Conservation (phyloP, 2,797 vertebrate species). For the Tadarida brasiliensis region DNA sequence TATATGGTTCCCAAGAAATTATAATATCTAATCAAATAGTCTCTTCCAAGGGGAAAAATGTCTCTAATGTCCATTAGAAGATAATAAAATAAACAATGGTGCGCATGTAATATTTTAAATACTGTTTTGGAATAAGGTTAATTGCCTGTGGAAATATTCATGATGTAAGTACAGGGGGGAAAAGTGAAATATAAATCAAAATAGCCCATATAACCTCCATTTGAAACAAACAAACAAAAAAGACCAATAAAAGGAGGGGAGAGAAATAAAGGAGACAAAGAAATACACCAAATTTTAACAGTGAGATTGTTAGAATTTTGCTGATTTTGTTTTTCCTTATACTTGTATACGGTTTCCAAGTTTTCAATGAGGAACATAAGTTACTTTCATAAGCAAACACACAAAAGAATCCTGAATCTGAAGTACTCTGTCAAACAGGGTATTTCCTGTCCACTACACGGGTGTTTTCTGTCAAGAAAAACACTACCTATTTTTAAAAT, state of each 20-base stretch:
- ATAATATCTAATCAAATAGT: neutral
- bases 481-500: neutral
- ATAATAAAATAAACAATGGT: neutral
- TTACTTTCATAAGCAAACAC: constrained; percentile 35
- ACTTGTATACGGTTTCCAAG: neutral
- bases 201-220: neutral
- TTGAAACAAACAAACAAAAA: neutral
- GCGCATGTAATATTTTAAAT: neutral
- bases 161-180: neutral
- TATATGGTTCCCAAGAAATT: neutral
- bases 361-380: neutral
- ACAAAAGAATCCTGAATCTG: neutral
- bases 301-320: constrained; percentile 16
- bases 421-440: neutral
- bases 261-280: neutral
- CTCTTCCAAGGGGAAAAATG: neutral
- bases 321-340: neutral
- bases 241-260: neutral
- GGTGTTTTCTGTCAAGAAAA: constrained; percentile 24
- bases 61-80: neutral
- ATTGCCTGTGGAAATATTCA: neutral
- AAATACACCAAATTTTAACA: neutral
- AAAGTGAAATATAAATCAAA: constrained; percentile 18
- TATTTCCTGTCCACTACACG: neutral
- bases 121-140: neutral